Conservation (phyloP, 2,888 invertebrate species). For the Hypena proboscidalis region DNA sequence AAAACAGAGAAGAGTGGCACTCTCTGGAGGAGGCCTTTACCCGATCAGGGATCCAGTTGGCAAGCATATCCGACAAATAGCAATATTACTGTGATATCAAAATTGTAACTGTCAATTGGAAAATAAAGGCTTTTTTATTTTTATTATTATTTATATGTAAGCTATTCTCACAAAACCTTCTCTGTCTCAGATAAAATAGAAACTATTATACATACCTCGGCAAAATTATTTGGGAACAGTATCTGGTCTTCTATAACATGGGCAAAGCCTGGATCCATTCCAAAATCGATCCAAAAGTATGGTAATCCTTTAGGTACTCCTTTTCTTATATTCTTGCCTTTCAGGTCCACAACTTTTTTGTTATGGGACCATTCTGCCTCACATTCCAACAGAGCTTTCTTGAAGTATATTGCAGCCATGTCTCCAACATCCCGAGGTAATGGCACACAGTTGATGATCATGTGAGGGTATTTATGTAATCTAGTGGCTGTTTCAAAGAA, state of each 20-base stretch:
- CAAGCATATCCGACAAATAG: too few species aligned
- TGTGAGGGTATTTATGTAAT: conserved; percentile 91
- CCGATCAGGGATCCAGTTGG: too few species aligned
- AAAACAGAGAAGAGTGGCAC: too few species aligned
- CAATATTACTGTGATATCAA: too few species aligned
- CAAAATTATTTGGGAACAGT: conserved; percentile 95
- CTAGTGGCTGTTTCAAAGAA: conserved; percentile 95
- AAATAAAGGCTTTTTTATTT: too few species aligned
- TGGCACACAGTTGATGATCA: conserved; percentile 96
- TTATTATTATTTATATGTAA: too few species aligned
- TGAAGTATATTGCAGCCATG: conserved; percentile 97
- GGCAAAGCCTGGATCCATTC: conserved; percentile 95
- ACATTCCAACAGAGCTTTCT: conserved; percentile 98
- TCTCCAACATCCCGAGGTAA: conserved; percentile 93
- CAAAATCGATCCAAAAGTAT: conserved; percentile 98
- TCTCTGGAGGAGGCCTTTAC: too few species aligned
- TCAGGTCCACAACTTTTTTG: conserved; percentile 89
- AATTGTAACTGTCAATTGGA: too few species aligned
- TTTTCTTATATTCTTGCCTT: conserved; percentile 89
- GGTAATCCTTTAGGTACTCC: conserved; percentile 97
- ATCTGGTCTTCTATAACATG: conserved; percentile 98
- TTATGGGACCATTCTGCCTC: conserved; percentile 98
- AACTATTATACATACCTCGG: conserved; percentile 86
- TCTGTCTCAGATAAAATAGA: neutral
- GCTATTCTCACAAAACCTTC: neutral